Base-by-base conservation (phyloP, 2,797 vertebrate species). In the Halcyon badia region DNA sequence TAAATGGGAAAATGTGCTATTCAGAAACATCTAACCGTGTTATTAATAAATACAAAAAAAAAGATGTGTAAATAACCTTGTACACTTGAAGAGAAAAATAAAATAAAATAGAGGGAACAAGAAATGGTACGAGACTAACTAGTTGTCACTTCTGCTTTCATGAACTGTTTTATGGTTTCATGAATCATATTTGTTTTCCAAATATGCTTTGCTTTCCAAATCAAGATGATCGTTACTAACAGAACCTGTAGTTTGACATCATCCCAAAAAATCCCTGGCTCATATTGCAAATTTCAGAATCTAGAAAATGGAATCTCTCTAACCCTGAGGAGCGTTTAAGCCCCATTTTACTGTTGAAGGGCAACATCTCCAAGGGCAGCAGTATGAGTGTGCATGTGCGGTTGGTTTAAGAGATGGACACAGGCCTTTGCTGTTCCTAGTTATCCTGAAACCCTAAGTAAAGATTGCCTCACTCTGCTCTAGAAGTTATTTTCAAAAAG, bases 321-420 rank as follows among this genome's bases (percentile, higher is more conserved):
- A n/a, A 83, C 3, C 10, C 19, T 16, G 30, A 64, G 24, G 31
- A 66, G 14, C 3, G 2, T 54, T 86, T 49, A 24, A 56, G 24
- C 42, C 16, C 16, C 33, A 26, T 77, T 58, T 82, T 33, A 11
- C 11, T 48, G 5, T 11, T 52, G 31, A 70, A 42, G 19, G 33
- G 49, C 26, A 83, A 13, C 13, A 30, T 31, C 65, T 57, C 41
- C 4, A 2, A 80, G 25, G 25, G 16, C 35, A 61, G 51, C 3
- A 26, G 33, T 8, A 25, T 8, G 9, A n/a, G 2, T 14, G 25
- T 35, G 21, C 18, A 48, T 0, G 1, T 12, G 46, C 0, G 0
- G 13, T 24, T 57, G n/a, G 14, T 51, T 56, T 56, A 56, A 61
- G 2, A 77, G n/a, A 14, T 5, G 13, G 20, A 49, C 28, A 28